Conservation (phyloP, 2,113 vertebrate species). For the Lutjanus erythropterus region DNA sequence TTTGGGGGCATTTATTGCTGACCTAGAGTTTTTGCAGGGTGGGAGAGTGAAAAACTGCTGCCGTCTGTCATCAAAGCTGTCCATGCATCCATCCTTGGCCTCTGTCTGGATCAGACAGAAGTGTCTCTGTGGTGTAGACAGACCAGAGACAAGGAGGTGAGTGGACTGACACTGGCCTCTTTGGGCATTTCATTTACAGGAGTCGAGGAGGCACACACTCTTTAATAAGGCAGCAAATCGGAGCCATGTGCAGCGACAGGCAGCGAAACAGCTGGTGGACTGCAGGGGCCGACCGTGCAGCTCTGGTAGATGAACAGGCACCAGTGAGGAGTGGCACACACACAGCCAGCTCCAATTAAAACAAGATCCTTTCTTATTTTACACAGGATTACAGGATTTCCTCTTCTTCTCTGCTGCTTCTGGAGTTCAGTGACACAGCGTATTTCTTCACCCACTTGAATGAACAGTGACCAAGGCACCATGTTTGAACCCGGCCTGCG, state of each 20-base stretch:
- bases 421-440: slow-evolving; percentile 53
- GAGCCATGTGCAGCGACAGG: slow-evolving; percentile 63
- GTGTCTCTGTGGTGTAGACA: slow-evolving; percentile 72
- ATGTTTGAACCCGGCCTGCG: slow-evolving; percentile 32
- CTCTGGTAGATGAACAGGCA: slow-evolving; percentile 51
- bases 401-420: slow-evolving; percentile 30
- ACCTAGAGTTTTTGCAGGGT: slow-evolving; percentile 9
- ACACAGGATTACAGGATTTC: slow-evolving; percentile 77
- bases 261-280: slow-evolving; percentile 46
- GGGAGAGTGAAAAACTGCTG: slow-evolving; percentile 53
- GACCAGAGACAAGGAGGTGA: slow-evolving; percentile 71
- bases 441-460: slow-evolving; percentile 38
- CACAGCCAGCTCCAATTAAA: slow-evolving; percentile 72
- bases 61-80: slow-evolving; percentile 62
- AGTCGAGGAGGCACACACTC: slow-evolving; percentile 56
- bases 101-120: slow-evolving; percentile 59
- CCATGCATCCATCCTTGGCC: slow-evolving; percentile 48
- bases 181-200: slow-evolving; percentile 76
- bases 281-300: background rate
- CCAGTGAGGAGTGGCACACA: slow-evolving; percentile 42
- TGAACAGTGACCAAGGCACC: slow-evolving; percentile 31
- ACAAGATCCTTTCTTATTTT: slow-evolving; percentile 61
- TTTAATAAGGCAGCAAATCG: slow-evolving; percentile 73
- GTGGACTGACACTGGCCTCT: slow-evolving; percentile 66
- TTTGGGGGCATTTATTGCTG: slow-evolving; percentile 64